Base-by-base conservation (phyloP, 2,113 vertebrate genomes). In the Apteryx mantelli region DNA sequence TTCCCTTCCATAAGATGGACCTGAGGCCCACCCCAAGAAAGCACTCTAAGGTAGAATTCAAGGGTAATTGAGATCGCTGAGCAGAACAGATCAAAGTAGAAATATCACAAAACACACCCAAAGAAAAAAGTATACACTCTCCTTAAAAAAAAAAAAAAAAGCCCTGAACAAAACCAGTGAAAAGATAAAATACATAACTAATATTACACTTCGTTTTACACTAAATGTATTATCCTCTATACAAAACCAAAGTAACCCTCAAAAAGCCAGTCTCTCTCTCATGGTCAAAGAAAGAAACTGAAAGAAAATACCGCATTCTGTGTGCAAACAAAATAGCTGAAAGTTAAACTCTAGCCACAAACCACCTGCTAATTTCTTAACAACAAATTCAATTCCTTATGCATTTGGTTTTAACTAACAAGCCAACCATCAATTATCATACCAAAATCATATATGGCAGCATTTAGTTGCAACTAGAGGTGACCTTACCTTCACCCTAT, bases 401-500 rank as follows among this genome's bases (percentile, higher is more conserved):
- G 50, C 50, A 61, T 76, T 78, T 86, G 61, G 78, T 93, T 92
- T 96, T 96, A 97, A 97, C 93, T 91, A 96, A 85, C 28, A 74
- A 85, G 79, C 50, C 75, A 94, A 50, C 75, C 75, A 95, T 94
- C 88, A 92, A 88, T 93, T 86, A 96, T 63, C 92, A 92, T 50
- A 66, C 87, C 52, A 96, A 92, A 91, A 91, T 73, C 81, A 69
- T 32, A 87, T 3, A 76, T 24, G 10, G 86, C 89, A 83, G 88
- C 91, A 56, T 60, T 76, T 85, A 56, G 44, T 38, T 91, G 36
- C 50, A 91, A 88, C 93, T 86, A 89, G 90, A 92, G 79, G 46
- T 95, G 97, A 97, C 96, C 97, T 97, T 85, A 97, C 96, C 97
- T 97, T 98, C 97, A 98, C 97, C 98, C 91, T 96, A 91, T 65